Evolutionary conservation across 1,140 invertebrate species (phyloP).

Genomic region (Drosophila nikananu): DNA sequence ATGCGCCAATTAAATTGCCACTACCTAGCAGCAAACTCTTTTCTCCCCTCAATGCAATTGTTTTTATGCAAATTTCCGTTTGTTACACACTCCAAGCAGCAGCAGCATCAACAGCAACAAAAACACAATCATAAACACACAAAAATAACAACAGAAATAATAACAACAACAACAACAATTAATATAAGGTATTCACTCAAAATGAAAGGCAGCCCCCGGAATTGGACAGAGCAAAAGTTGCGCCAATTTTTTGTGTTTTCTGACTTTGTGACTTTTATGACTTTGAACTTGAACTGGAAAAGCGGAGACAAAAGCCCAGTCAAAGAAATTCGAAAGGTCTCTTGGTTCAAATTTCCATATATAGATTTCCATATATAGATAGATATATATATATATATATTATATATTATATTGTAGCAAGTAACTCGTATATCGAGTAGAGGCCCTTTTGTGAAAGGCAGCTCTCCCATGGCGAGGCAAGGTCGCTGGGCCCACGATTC

Average conservation of each 20-base stretch:
- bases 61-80: constrained; percentile 68
- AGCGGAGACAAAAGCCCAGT: constrained; percentile 7
- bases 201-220: constrained; percentile 67
- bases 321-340: constrained; percentile 50
- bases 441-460: constrained; percentile 35
- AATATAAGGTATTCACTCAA: constrained; percentile 67
- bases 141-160: background rate
- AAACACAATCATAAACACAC: background rate
- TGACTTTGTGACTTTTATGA: constrained; percentile 64
- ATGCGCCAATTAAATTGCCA: constrained; percentile 78
- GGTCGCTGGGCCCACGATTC: constrained; percentile 16
- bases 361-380: background rate
- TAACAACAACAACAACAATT: constrained; percentile 23
- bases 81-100: constrained; percentile 12
- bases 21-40: constrained; percentile 42
- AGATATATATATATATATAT: background rate
- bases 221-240: constrained; percentile 45
- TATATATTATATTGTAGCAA: background rate
- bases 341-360: background rate
- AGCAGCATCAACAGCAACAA: background rate
- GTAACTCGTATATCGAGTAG: background rate
- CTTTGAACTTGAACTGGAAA: constrained; percentile 81
- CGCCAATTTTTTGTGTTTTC: constrained; percentile 69
- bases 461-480: constrained; percentile 41
- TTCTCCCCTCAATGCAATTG: constrained; percentile 57